Evolutionary conservation across 2,797 vertebrate genomes (phyloP), one percentile per base, ranked within the genome.

Genomic region (Toxotes lorentzi): DNA sequence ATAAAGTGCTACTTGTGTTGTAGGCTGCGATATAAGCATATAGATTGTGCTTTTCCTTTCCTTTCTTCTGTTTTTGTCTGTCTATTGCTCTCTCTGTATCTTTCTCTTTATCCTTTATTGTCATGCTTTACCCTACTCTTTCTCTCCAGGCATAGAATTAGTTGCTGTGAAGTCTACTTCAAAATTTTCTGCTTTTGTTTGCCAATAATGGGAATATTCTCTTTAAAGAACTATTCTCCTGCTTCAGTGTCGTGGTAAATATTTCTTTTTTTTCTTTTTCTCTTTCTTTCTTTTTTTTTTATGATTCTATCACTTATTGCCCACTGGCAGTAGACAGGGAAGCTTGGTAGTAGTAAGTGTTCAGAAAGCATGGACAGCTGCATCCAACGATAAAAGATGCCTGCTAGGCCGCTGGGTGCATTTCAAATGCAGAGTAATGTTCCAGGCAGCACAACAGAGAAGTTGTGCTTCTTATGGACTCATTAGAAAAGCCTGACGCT

Each of bases 401-500:
- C 93, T 88, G 84, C 88, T 86, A 85, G 84, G 91, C 91, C 86
- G 85, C 88, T 91, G 93, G 88, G 88, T 91, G 90, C 90, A 89
- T 94, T 93, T 94, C 92, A 93, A 93, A 93, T 82, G 86, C 91
- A 81, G 85, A 91, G 88, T 92, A 93, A 94, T 93, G 91, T 94
- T 91, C 89, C 89, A 93, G 89, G 88, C 89, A 88, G 86, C 88
- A 92, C 89, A 93, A 92, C 88, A 93, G 85, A 90, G 90, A 89
- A 92, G 85, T 93, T 88, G 82, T 89, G 85, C 82, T 93, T 93
- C 86, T 92, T 89, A 93, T 90, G 88, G 90, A 88, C 90, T 93
- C 91, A 93, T 93, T 91, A 91, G 86, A 89, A 89, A 91, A 91
- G 81, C 81, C 86, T 89, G 86, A 88, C 76, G 86, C 85, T 87